Base-by-base conservation (phyloP, 2,888 invertebrate genomes). In the Macaria liturata region DNA sequence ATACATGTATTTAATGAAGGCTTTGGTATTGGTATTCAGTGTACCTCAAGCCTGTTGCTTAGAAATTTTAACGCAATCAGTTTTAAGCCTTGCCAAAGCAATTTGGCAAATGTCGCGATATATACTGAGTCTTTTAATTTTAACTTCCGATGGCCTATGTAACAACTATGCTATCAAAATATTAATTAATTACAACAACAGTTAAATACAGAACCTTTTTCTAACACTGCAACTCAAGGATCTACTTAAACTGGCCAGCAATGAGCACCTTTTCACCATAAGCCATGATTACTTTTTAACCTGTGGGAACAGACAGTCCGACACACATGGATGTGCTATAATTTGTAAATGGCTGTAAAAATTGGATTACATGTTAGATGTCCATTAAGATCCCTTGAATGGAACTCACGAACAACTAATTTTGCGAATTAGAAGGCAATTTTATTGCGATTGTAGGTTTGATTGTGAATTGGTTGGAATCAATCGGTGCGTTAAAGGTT, bases 251-350 rank as follows among this genome's bases (percentile, higher is more conserved):
- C 34, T 80, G 77, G 80, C 64, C 60, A 52, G 32, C 46, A 53
- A 48, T 70, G 75, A 77, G 81, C 80, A 80, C 79, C 68, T 81
- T 81, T 75, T 76, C 81, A 77, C 67, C 55, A 20, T 20, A 64
- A 69, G 67, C 42, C 6, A 42, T 83, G 82, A 86, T 87, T 84
- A 78, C 82, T 65, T 83, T 80, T 81, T 81, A 81, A 84, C 78
- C 78, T 83, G 75, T 84, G 86, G 81, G 85, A 86, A 83, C 68
- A 42, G 8, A 20, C 20, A 20, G 20, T 20, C 20, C 34, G 7
- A 37, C 34, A 67, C 72, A 69, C 69, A 75, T 71, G 71, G 68
- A 65, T 71, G 65, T 65, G 71, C 70, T 71, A 69, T 75, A 75
- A 80, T 78, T 79, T 73, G 63, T 66, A 70, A 72, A 71, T 55